Percentiles rank a stretch among this genome's conserved stretches.
Conservation (phyloP, 2,888 invertebrate genomes). For the Thymelicus lineola region DNA sequence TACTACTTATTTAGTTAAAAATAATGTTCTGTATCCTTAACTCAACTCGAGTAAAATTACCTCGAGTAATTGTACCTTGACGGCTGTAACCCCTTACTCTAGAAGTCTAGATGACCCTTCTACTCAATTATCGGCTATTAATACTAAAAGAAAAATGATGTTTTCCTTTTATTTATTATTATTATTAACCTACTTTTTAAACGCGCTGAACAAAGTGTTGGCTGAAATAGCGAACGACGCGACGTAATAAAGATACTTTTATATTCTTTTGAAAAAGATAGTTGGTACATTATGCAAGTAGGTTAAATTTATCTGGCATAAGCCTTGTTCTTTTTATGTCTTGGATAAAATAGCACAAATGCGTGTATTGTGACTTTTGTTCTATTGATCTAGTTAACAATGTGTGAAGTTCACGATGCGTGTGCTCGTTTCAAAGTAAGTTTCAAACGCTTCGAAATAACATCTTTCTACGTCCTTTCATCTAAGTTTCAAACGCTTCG, state of each 20-base stretch:
- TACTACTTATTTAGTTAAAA: no score
- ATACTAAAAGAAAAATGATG: no score
- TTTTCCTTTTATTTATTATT: not conserved
- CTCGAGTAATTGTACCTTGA: no score
- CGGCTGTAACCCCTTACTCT: no score
- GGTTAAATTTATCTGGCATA: slow-evolving; percentile 4
- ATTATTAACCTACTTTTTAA: slow-evolving; percentile 6
- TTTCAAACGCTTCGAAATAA: not conserved
- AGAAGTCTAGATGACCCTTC: no score
- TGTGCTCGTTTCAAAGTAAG: not conserved
- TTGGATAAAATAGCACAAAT: not conserved
- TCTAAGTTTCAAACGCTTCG: not conserved
- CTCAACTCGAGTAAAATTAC: no score
- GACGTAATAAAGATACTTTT: slow-evolving; percentile 2
- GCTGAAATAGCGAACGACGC: slow-evolving; percentile 1
- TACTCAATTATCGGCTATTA: no score
- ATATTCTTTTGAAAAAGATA: slow-evolving; percentile 7
- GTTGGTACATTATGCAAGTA: slow-evolving; percentile 6
- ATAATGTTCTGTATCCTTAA: no score
- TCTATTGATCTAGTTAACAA: slow-evolving; percentile 1
- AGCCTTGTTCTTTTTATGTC: slow-evolving; percentile 2
- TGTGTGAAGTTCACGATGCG: not conserved
- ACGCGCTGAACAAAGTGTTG: not conserved
- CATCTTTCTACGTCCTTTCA: no score
- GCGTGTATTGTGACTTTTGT: not conserved